A percentile compares a stretch with the other conserved stretches of the same genome.
phyloP scores from a whole-genome alignment of 1,140 invertebrate species.

The Brachionus rotundiformis region DNA sequence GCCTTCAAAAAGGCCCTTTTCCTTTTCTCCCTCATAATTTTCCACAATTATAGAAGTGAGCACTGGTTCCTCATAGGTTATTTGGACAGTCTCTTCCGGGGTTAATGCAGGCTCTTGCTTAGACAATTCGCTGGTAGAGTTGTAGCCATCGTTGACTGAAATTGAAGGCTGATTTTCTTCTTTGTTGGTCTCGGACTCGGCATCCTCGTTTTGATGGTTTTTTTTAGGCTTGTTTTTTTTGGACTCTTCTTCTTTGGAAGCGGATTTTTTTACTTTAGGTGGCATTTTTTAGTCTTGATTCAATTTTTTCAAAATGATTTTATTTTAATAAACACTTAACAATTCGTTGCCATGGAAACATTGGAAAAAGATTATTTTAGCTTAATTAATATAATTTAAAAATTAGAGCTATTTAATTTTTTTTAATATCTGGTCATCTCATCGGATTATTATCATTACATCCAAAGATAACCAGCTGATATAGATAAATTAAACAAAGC shows the following conservation, averaged over 20 bases:
- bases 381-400: too few relatives aligned
- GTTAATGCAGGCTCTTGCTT: not conserved
- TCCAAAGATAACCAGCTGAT: too few relatives aligned
- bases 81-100: slow-evolving; percentile 6
- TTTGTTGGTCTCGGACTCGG: slow-evolving; percentile 23
- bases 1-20: slow-evolving; percentile 61
- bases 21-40: slow-evolving; percentile 62
- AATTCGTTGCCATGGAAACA: too few relatives aligned
- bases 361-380: too few relatives aligned
- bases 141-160: not conserved
- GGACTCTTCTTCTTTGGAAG: slow-evolving; percentile 19
- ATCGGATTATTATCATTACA: too few relatives aligned
- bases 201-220: not conserved
- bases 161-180: not conserved
- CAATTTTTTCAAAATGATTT: not conserved
- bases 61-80: slow-evolving; percentile 59
- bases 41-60: slow-evolving; percentile 61
- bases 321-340: too few relatives aligned
- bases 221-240: slow-evolving; percentile 22
- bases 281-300: not conserved
- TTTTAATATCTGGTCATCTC: too few relatives aligned
- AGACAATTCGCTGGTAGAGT: slow-evolving; percentile 29
- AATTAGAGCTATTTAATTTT: too few relatives aligned
- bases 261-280: slow-evolving; percentile 28
- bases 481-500: too few relatives aligned